Conservation (phyloP, 1,140 invertebrate genomes). For the Drosophila rhopaloa region DNA sequence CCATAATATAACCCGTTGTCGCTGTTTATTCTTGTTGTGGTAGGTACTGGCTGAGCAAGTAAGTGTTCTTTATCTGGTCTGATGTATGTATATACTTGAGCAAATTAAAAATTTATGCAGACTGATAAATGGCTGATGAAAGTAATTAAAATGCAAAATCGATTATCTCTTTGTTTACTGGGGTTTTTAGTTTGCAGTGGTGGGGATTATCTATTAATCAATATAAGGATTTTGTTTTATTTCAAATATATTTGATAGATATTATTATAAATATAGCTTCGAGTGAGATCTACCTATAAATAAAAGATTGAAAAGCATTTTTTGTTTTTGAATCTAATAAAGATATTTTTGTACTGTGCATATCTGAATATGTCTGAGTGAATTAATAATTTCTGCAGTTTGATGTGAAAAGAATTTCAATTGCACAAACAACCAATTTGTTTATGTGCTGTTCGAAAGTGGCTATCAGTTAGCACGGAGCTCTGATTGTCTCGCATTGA, state of each 20-base stretch:
- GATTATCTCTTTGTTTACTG: neutral
- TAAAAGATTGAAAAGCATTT: too few relatives aligned
- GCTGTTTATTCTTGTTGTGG: conserved; percentile 34
- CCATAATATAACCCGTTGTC: conserved; percentile 17
- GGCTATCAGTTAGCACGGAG: conserved; percentile 35
- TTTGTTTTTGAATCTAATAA: too few relatives aligned
- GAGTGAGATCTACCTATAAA: too few relatives aligned
- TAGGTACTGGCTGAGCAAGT: conserved; percentile 12
- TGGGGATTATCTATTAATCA: too few relatives aligned
- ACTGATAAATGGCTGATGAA: neutral
- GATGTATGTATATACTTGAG: neutral
- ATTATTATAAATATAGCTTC: too few relatives aligned
- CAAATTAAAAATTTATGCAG: neutral
- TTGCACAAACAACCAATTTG: conserved; percentile 15
- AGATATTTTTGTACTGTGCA: too few relatives aligned
- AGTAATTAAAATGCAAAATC: neutral
- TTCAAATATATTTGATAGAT: too few relatives aligned
- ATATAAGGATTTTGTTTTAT: too few relatives aligned
- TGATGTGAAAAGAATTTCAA: conserved; percentile 14
- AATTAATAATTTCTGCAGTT: conserved; percentile 13
- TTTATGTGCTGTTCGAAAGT: conserved; percentile 15
- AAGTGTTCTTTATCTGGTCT: conserved; percentile 14
- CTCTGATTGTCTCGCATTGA: conserved; percentile 29
- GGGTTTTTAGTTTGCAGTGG: too few relatives aligned
- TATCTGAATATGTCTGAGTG: neutral